Evolutionary conservation across 2,797 vertebrate genomes (phyloP), one percentile per base, ranked within the genome.

Genomic region (Platalea minor): DNA sequence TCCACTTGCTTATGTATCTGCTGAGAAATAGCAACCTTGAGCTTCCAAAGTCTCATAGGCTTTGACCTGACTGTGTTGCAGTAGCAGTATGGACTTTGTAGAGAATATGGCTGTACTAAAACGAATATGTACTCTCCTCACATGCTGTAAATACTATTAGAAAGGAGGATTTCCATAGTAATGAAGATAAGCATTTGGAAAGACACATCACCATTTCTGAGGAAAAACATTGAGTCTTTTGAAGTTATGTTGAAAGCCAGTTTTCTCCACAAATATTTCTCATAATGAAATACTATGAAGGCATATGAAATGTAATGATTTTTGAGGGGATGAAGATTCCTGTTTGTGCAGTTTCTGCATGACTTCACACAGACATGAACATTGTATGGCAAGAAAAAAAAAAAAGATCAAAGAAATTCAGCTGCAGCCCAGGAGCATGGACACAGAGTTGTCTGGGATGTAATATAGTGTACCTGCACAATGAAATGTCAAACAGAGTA

Each of bases 161-260:
- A 93, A 95, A 80, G 53, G 17, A 88, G 9, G 11, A 33, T 93
- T 95, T 95, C 91, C 54, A 43, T 11, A 31, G 33, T 65, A 93
- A 92, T 78, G 48, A 91, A 93, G 73, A 67, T 70, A 75, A 97
- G 8, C 37, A 81, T 94, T 97, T 84, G 35, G 41, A 70, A 82
- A 65, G 57, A 64, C 59, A 67, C 46, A 65, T 85, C 45, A 63
- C 18, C n/a, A 26, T 93, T 94, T 88, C 72, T 87, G 85, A 88
- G 53, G 26, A 89, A 93, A 93, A 96, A 45, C 14, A 69, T 2
- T 57, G 21, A 72, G 33, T 50, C 33, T 72, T 79, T 87, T 81
- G 28, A 82, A 72, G 9, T 50, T 80, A 54, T 12, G 9, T 29
- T 72, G 9, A 79, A 79, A 89, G 25, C 6, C 20, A 60, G 20